Evolutionary conservation across 2,888 invertebrate genomes (phyloP), one percentile per base, ranked within the genome.

Genomic region (Pecten maximus): DNA sequence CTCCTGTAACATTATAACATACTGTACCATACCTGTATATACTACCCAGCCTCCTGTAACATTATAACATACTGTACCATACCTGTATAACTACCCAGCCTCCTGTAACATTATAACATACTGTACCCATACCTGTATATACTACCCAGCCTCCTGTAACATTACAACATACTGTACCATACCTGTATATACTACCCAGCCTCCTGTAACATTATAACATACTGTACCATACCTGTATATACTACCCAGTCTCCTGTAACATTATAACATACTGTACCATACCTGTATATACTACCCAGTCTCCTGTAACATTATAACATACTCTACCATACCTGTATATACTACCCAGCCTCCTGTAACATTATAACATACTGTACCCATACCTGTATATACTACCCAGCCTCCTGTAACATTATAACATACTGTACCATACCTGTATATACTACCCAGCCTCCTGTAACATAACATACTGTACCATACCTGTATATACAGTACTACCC

Each of bases 361-460:
- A 54, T 19, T 23, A 54, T 19, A 19, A 19, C 19, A 54, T 23
- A 54, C 19, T 2, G 50, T 19, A 44, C 44, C 4, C 44, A 44
- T 44, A 44, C 12, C 4, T 8, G 23, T 23, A 19, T 54, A 23
- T 19, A 23, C 23, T 23, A 23, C 54, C 54, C 19, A 54, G 8
- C 54, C 1, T 0, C n/a, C 54, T 54, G n/a, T 54, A 54, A 54
- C 54, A 16, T 19, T 54, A 0, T n/a, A 54, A 23, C n/a, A 23
- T 23, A 54, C 54, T 23, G 23, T 19, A 19, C 6, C 23, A 54
- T 16, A 44, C 44, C n/a, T 44, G 44, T 44, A 44, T 12, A 44
- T 12, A 44, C 44, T 23, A 19, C n/a, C 54, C 54, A 54, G 23
- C 54, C 96, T 93, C 60, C 96, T 54, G 54, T 54, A 54, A 54